Evolutionary conservation across 2,113 vertebrate species (phyloP), one percentile per base, ranked within the genome.

Genomic region (Arvicanthis niloticus): DNA sequence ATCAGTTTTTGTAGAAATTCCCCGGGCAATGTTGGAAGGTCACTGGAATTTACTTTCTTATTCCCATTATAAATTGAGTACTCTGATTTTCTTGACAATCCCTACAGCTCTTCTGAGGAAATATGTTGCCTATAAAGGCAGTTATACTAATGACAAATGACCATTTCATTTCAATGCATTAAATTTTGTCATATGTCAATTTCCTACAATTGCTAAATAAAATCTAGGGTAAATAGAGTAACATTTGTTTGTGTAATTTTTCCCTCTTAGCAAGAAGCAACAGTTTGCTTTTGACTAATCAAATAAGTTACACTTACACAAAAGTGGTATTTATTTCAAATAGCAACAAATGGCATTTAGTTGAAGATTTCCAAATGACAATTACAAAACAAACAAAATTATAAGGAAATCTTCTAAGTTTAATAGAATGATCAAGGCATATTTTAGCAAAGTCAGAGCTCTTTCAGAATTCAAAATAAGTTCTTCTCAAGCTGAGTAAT

Each of bases 301-400:
- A 76, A 53, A 65, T 89, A 88, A 82, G 0, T 67, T 93, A 84
- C 22, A 37, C 16, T 76, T 37, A 62, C 19, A 77, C 15, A 78
- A 89, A 88, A 80, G 10, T 60, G 53, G 11, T 1, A n/a, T 42
- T 11, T 22, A 85, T 85, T 89, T 97, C n/a, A 90, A 97, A 72
- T 88, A 89, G 86, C 10, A 84, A 21, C 34, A 40, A 42, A 84
- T 81, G n/a, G 1, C 6, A 34, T 68, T 68, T 91, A 93, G 42
- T 16, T 58, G 16, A 82, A 17, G 0, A 53, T 93, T 91, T 19
- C 24, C 29, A 90, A 42, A 82, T 94, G 56, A 68, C 58, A 58
- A 67, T 34, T 68, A 86, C 6, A 62, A 67, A 67, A 9, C 29
- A 48, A 67, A 13, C 8, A 37, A 84, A 42, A 0, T 62, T 62